Base-by-base conservation (phyloP, 2,797 vertebrate genomes). In the Cetoscarus ocellatus region DNA sequence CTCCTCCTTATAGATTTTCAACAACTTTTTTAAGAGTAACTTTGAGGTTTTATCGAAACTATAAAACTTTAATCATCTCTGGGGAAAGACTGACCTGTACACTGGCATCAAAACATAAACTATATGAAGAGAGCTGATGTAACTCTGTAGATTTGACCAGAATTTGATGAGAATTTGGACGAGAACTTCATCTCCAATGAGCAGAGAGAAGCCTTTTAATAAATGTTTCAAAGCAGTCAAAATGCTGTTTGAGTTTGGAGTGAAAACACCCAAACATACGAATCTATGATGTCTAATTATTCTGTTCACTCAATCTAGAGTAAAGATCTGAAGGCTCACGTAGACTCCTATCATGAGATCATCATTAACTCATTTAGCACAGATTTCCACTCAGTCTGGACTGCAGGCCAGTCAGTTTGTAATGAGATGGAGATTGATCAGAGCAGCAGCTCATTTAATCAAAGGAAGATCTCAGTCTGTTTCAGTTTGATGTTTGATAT, bases 401-500 rank as follows among this genome's bases (percentile, higher is more conserved):
- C 44, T 55, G 54, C 27, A 9, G 45, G 55, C 36, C 53, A 54
- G 38, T 66, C 55, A 13, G 4, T 61, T 69, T 35, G n/a, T 58
- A 67, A 51, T 15, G 15, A 47, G 11, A 67, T 18, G 49, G 40
- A 56, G 15, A 67, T 27, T 60, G 18, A 73, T 65, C 19, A 51
- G 35, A 72, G 61, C 53, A 56, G 36, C 58, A 47, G 35, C 53
- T 64, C 1, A 54, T 59, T 66, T 58, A 69, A 73, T 66, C 56
- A 58, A 15, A 43, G 9, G 45, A 63, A 59, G 12, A 49, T 51
- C 49, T 59, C 12, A 56, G 47, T 52, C 17, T 52, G 51, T 59
- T 42, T 10, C 35, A 42, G n/a, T 42, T 10, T 42, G 58, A 14
- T 0, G 9, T 27, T 45, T 40, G 43, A 47, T 54, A 35, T 15